phyloP scores from a whole-genome alignment of 1,140 invertebrate genomes.

The Orussus abietinus region DNA sequence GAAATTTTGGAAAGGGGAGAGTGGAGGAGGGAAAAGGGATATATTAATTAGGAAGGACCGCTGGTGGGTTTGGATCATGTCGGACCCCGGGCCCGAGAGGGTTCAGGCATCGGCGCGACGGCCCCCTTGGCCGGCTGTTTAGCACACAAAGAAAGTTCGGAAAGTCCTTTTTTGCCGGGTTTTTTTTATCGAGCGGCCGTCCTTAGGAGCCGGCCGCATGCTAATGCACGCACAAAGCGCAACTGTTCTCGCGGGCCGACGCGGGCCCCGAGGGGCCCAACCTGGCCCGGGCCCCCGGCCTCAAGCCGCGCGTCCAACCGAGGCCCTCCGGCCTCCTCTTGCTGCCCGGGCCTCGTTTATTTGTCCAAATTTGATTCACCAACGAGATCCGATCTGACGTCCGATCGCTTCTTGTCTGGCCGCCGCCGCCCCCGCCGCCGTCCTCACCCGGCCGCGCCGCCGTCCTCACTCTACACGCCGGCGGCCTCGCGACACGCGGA shows the following conservation, averaged over 20 bases:
- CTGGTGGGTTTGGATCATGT: no score
- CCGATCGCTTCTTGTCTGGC: constrained; percentile 40
- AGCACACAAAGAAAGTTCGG: constrained; percentile 46
- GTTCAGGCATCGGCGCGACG: no score
- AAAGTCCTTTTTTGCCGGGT: constrained; percentile 32
- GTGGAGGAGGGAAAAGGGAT: no score
- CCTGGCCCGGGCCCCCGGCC: no score
- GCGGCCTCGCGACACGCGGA: no score
- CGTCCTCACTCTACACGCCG: background rate
- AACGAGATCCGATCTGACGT: constrained; percentile 44
- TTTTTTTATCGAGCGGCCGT: constrained; percentile 28
- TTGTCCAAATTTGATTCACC: constrained; percentile 46
- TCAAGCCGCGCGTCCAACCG: no score
- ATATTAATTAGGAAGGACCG: no score
- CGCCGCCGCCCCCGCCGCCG: constrained; percentile 9
- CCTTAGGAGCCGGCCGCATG: constrained; percentile 42
- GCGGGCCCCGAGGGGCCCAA: no score
- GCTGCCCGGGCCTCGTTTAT: constrained; percentile 29
- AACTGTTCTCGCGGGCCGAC: constrained; percentile 41
- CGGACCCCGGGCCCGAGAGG: no score
- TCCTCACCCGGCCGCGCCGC: background rate
- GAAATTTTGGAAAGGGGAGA: no score
- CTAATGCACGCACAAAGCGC: constrained; percentile 45
- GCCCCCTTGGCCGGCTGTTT: no score
- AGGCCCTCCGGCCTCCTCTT: constrained; percentile 12